Conservation (phyloP, 2,888 invertebrate species). For the Pseudococcus viburni region DNA sequence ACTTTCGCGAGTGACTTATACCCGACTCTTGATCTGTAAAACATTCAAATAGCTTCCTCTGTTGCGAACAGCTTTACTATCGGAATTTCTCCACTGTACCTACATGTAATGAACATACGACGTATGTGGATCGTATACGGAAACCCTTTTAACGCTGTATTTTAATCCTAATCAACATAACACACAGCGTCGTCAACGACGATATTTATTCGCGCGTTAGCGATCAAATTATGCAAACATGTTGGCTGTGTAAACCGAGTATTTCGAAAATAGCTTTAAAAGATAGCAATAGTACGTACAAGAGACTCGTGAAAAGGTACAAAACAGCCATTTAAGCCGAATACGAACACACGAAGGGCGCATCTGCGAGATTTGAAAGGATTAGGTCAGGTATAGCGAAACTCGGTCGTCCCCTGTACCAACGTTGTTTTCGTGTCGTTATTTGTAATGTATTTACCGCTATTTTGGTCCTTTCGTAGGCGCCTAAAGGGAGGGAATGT, state of each 20-base stretch:
- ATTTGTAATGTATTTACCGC: too few relatives aligned
- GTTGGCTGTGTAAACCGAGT: neutral
- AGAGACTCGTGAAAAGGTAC: slow-evolving; percentile 1
- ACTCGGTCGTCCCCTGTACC: too few relatives aligned
- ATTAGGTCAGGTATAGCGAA: neutral
- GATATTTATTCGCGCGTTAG: neutral
- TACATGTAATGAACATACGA: too few relatives aligned
- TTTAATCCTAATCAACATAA: slow-evolving; percentile 1
- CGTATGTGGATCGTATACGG: too few relatives aligned
- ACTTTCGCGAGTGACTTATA: too few relatives aligned
- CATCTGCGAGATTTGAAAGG: neutral
- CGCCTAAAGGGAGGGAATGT: too few relatives aligned
- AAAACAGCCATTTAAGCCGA: neutral
- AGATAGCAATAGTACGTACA: neutral
- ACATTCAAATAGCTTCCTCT: too few relatives aligned
- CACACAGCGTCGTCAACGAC: neutral
- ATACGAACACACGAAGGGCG: neutral
- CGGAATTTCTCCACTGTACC: too few relatives aligned
- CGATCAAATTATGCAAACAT: neutral
- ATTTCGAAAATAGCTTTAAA: neutral
- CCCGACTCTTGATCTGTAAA: too few relatives aligned
- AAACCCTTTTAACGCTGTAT: neutral
- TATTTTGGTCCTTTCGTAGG: too few relatives aligned
- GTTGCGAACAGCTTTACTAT: too few relatives aligned
- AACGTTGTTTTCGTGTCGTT: too few relatives aligned